Base-by-base conservation (phyloP, 2,797 vertebrate species). In the Melanotaenia maccullochi region DNA sequence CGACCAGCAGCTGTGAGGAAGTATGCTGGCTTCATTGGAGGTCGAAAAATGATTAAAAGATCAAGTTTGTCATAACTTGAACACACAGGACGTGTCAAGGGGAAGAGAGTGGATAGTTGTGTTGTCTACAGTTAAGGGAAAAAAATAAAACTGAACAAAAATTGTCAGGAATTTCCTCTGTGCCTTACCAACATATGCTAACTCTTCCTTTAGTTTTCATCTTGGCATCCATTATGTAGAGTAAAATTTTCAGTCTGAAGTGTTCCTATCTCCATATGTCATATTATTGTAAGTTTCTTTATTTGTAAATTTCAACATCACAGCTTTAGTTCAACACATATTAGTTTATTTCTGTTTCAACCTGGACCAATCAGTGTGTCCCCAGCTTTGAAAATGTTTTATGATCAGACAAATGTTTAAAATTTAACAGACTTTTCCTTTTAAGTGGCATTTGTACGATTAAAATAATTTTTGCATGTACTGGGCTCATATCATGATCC, bases 381-480 rank as follows among this genome's bases (percentile, higher is more conserved):
- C 42, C 42, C 42, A 18, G 18, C 18, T 44, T 18, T 44, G 1
- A 18, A 18, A 18, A 5, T 44, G 16, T 44, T 44, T 44, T 44
- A 7, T 18, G 16, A 6, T 44, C 3, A 44, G 5, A 18, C 1
- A 20, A 44, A 44, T 14, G 38, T 40, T 40, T 40, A 13, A 40
- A 5, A 44, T 44, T 47, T 20, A 20, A 47, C 44, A 44, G 7
- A 67, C 52, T 57, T 67, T 20, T 57, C 20, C 7, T 13, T 32
- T 25, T 20, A 9, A n/a, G 12, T 44, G 20, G 3, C 35, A 64
- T 73, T 40, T 67, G 20, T 56, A 18, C 28, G 7, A 64, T 12
- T 13, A 56, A 71, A 52, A 3, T 1, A 35, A 51, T 71, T 67
- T 62, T 52, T 65, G 16, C 52, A 22, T 68, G 22, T 18, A 38